phyloP scores from a whole-genome alignment of 2,113 vertebrate genomes.

The Vulpes vulpes region DNA sequence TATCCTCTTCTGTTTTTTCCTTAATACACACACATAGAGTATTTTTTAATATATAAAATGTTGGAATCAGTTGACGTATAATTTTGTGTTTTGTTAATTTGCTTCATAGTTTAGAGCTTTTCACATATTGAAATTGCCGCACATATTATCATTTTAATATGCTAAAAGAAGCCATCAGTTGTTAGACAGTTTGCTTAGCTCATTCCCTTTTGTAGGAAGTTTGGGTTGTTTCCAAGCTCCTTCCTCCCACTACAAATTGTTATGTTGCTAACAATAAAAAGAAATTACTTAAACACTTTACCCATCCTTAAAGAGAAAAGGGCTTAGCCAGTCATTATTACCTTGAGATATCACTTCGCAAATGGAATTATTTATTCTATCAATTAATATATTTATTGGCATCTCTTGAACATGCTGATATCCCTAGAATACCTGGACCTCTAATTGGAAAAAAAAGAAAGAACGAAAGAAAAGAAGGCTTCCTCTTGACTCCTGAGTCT shows the following conservation, averaged over 20 bases:
- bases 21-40: background rate
- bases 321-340: background rate
- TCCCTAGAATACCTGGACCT: background rate
- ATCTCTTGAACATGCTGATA: conserved; percentile 9
- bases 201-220: conserved; percentile 48
- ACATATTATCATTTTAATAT: conserved; percentile 28
- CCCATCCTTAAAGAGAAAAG: background rate
- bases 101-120: conserved; percentile 43
- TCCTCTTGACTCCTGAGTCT: background rate
- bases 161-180: background rate
- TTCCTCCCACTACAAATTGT: conserved; percentile 9
- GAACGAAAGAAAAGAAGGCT: background rate
- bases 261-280: background rate
- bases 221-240: conserved; percentile 41
- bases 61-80: conserved; percentile 4
- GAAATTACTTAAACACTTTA: background rate
- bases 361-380: conserved; percentile 40
- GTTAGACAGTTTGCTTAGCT: conserved; percentile 18
- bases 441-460: background rate
- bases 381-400: conserved; percentile 22
- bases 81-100: conserved; percentile 60
- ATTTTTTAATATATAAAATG: background rate
- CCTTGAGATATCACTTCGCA: background rate
- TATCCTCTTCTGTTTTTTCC: background rate
- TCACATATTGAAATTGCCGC: conserved; percentile 33